Percentiles rank a stretch among this genome's conserved stretches.
These are phyloP conservation scores for Hemicordylus capensis DNA, from an alignment of 2,113 vertebrate species.

Conservation along the genomic window DNA sequence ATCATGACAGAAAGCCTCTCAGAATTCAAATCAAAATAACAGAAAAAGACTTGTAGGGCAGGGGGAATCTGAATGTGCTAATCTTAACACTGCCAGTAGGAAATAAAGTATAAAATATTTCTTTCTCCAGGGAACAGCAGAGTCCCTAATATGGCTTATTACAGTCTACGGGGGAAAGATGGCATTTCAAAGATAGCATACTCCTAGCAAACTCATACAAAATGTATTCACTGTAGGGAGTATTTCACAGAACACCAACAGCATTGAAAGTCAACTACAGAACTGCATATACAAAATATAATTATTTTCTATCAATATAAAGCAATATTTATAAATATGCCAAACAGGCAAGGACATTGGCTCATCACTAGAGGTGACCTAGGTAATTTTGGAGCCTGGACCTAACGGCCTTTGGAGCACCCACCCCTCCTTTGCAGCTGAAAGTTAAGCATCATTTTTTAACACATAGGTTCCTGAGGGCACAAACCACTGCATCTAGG, in stretches of 20 bases:
- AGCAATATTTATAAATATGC: neutral
- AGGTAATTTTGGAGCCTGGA: no score
- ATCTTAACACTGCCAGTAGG: neutral
- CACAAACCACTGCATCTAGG: no score
- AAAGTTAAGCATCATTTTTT: no score
- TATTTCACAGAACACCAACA: neutral
- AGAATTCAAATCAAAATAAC: neutral
- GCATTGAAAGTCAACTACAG: neutral
- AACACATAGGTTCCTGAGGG: no score
- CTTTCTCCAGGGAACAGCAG: slow-evolving; percentile 4
- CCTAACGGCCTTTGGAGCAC: no score
- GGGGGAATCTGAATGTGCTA: neutral
- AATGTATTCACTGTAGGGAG: neutral
- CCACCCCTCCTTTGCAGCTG: no score
- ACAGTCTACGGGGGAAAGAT: neutral
- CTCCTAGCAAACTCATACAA: neutral
- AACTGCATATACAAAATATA: neutral
- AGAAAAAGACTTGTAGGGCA: neutral
- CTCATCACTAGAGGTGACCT: no score
- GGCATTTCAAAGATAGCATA: neutral
- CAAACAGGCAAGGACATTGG: neutral
- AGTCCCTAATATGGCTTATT: neutral
- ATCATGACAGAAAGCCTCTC: neutral
- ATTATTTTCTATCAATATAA: neutral
- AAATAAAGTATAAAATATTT: neutral